Base-by-base conservation (phyloP, 2,888 invertebrate species). In the Nematopogon swammerdamellus region DNA sequence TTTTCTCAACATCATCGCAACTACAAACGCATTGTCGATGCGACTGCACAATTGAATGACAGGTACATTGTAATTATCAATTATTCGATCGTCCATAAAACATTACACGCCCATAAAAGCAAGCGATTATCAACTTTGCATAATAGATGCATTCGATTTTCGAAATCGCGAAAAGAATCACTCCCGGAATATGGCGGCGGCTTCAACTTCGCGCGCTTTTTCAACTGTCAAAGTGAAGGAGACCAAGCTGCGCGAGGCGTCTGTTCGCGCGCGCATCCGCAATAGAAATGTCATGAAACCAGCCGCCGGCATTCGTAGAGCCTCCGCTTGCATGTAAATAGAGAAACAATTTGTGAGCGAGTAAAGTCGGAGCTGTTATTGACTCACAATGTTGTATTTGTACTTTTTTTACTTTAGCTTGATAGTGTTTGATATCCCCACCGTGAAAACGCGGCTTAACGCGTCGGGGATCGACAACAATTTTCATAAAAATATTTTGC, bases 251-350 rank as follows among this genome's bases (percentile, higher is more conserved):
- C 8, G 36, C 3, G 36, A 3, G 11, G 36, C 54, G 52, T 51
- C 53, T 53, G 49, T 44, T 50, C 46, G 46, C 49, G 48, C 52
- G 54, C 51, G 53, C 50, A 50, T 54, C 53, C 54, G 54, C 46
- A 49, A 48, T 51, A 53, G 54, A 54, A 54, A 54, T 54, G 54
- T 50, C 54, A 36, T 14, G 36, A 36, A 14, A 36, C 14, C 25
- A 14, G 11, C 3, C 36, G 36, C 36, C 36, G 36, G 6, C 3
- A 14, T 14, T 8, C 8, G 36, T 14, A 14, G 25, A 6, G 8
- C 8, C 36, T 8, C n/a, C 36, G 36, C 36, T 36, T 36, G 36
- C 11, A 36, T 36, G 8, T 36, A 14, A 36, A 36, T 36, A 36
- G 36, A 36, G 14, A 14, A 36, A 36, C 3, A 36, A 14, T 6